phyloP scores from a whole-genome alignment of 2,797 vertebrate species.

The Cebuella pygmaea region DNA sequence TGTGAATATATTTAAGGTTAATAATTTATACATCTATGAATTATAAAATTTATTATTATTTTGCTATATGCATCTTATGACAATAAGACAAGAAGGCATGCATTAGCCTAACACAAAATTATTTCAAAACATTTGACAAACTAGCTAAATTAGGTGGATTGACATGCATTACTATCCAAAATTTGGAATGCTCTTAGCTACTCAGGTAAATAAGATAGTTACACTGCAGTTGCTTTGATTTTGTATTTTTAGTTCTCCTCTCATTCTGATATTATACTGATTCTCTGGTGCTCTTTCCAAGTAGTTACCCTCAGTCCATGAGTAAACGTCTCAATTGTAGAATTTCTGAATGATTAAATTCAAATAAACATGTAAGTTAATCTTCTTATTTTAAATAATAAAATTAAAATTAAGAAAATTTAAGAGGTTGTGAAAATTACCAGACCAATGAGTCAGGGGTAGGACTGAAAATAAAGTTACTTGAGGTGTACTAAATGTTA shows the following conservation, averaged over 20 bases:
- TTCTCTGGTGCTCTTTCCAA: not conserved
- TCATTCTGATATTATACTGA: not conserved
- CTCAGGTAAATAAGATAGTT: not conserved
- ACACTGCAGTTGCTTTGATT: not conserved
- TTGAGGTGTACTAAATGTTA: not conserved
- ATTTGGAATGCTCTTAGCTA: not conserved
- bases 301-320: not conserved
- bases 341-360: not conserved
- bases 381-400: not conserved
- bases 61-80: not conserved
- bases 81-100: not conserved
- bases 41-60: not conserved
- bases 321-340: not conserved
- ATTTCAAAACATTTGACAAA: conserved; percentile 8
- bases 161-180: not conserved
- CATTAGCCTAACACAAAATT: not conserved
- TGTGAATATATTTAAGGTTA: not conserved
- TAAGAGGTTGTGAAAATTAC: not conserved
- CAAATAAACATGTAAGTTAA: not conserved
- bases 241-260: not conserved
- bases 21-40: not conserved
- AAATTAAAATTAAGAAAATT: not conserved
- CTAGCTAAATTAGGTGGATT: not conserved
- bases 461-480: not conserved
- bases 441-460: not conserved